Conservation (phyloP, 2,888 invertebrate genomes). For the Acrobasis repandana region DNA sequence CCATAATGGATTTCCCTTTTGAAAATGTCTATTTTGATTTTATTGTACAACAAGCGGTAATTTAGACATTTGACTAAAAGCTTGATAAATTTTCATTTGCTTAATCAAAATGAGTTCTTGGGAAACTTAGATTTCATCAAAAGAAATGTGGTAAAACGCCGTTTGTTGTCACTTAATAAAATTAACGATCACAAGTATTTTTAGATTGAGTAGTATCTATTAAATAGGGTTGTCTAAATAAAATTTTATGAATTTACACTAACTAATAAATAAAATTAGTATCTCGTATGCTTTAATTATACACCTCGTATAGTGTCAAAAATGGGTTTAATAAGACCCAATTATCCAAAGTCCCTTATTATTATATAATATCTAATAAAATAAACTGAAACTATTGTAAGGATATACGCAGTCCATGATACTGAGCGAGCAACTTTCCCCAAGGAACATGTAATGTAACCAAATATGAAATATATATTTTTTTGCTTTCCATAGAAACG, state of each 20-base stretch:
- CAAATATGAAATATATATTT: no score
- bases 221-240: background rate
- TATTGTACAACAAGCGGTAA: background rate
- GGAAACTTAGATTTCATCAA: conserved; percentile 3
- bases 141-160: conserved; percentile 14
- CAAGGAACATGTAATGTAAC: no score
- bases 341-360: no score
- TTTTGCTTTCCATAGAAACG: no score
- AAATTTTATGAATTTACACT: background rate
- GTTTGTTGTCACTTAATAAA: conserved; percentile 24
- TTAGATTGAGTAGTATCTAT: conserved; percentile 17
- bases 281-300: no score
- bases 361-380: no score
- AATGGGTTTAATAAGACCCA: no score
- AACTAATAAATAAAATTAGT: no score
- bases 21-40: background rate
- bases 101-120: conserved; percentile 15
- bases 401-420: no score
- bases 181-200: conserved; percentile 20
- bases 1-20: background rate
- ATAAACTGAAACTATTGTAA: no score
- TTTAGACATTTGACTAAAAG: conserved; percentile 16
- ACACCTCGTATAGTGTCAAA: no score
- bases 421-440: no score
- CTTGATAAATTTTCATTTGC: conserved; percentile 14